A percentile compares a stretch with the other conserved stretches of the same genome.
phyloP scores from a whole-genome alignment of 2,888 invertebrate species.

The Tipula unca region DNA sequence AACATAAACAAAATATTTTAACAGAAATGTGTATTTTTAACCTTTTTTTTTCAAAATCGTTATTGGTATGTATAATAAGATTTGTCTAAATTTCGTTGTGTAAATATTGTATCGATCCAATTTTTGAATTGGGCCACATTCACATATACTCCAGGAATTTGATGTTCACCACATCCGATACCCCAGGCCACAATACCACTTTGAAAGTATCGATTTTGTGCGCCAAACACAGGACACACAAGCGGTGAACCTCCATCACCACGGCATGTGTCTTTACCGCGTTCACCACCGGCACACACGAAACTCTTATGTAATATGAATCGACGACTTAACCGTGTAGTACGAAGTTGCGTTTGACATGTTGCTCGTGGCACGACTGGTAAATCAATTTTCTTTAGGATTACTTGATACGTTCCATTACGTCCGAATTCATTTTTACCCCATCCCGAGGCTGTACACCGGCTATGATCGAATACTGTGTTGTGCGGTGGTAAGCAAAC shows the following conservation, averaged over 20 bases:
- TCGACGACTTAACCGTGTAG: constrained; percentile 57
- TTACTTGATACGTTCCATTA: constrained; percentile 50
- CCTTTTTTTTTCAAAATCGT: too few relatives aligned
- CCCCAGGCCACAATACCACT: constrained; percentile 75
- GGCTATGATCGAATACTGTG: constrained; percentile 33
- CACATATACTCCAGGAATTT: constrained; percentile 66
- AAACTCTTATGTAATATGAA: constrained; percentile 61
- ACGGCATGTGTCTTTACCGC: constrained; percentile 64
- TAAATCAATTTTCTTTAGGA: constrained; percentile 61
- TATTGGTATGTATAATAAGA: constrained; percentile 28
- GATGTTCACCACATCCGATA: constrained; percentile 60
- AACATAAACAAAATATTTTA: too few relatives aligned
- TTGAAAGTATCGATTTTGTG: constrained; percentile 32
- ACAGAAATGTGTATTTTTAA: too few relatives aligned
- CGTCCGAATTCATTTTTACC: constrained; percentile 38
- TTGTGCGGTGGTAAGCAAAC: constrained; percentile 53
- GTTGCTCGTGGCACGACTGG: constrained; percentile 51
- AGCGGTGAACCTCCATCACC: constrained; percentile 74
- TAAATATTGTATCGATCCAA: constrained; percentile 59
- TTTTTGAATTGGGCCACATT: constrained; percentile 53
- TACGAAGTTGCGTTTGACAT: constrained; percentile 47
- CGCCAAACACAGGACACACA: constrained; percentile 56
- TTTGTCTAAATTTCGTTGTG: constrained; percentile 27
- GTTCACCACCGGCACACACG: constrained; percentile 70
- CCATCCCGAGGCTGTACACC: constrained; percentile 39